Evolutionary conservation across 2,113 vertebrate species (phyloP), one percentile per base, ranked within the genome.

Genomic region (Amia ocellicauda): DNA sequence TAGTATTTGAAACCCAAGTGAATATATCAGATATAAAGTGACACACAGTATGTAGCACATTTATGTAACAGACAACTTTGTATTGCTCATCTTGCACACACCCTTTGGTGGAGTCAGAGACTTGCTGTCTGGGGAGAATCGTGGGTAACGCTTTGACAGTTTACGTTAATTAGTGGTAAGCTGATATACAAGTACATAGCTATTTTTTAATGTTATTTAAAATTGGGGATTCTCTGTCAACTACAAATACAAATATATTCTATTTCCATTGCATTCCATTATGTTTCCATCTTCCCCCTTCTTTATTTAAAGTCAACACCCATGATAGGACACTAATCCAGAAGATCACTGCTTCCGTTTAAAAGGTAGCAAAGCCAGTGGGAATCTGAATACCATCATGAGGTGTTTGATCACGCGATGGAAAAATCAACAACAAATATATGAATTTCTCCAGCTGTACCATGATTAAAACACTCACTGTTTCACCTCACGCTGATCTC

Each of bases 1-100:
- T 55, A 65, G 69, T 54, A 17, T 68, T 62, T 60, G 49, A 69
- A 66, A 45, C 40, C 5, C 22, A 28, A 14, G 28, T 4, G 54
- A 68, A 65, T 31, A 51, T 50, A 24, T 43, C 13, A 62, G 70
- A 69, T 41, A 53, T 10, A 43, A 20, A 62, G 49, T 63, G 67
- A 63, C 59, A 57, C 43, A 27, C 62, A 45, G 29, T 57, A 58
- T 60, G 31, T 53, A 24, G 58, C 60, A 60, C 64, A 58, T 67
- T 65, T 70, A 64, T 60, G 40, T 67, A 70, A 67, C 60, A 11
- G 64, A 56, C 67, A 56, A 49, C 56, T 51, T 64, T 41, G 60
- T 50, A 28, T 16, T 24, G 36, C 22, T 49, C 63, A 41, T 64
- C 63, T 45, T 41, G 4, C 41, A 26, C 19, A 43, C 56, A 27